Evolutionary conservation across 2,113 vertebrate genomes (phyloP).

Genomic region (Anolis sagrei): DNA sequence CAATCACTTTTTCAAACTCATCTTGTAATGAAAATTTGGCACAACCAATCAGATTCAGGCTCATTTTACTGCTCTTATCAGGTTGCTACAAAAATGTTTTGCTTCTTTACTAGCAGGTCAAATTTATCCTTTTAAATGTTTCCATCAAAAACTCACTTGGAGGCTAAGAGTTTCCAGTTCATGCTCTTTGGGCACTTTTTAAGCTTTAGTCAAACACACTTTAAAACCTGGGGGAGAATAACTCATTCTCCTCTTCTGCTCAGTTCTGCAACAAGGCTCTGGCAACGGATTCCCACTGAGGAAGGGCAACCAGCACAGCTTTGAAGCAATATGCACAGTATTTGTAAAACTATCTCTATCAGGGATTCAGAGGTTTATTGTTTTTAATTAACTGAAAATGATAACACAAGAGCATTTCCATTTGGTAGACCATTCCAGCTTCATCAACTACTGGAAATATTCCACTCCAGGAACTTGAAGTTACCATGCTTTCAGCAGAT

Average conservation of each 20-base stretch:
- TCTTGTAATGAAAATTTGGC: constrained; percentile 11
- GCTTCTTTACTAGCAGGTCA: constrained; percentile 49
- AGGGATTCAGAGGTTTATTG: constrained; percentile 69
- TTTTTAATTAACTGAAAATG: constrained; percentile 74
- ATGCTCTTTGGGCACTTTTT: constrained; percentile 27
- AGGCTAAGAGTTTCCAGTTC: constrained; percentile 49
- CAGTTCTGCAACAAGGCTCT: neutral
- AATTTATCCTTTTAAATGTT: constrained; percentile 34
- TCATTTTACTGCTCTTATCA: constrained; percentile 40
- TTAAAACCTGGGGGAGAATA: constrained; percentile 7
- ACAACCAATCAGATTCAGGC: constrained; percentile 31
- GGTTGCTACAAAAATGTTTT: constrained; percentile 49
- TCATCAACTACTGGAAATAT: constrained; percentile 64
- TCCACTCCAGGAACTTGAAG: constrained; percentile 66
- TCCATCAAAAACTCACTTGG: constrained; percentile 13
- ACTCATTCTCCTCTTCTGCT: neutral
- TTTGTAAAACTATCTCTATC: constrained; percentile 48
- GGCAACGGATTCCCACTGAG: constrained; percentile 10
- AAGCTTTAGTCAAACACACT: constrained; percentile 15
- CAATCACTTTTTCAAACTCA: constrained; percentile 22
- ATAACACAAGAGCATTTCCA: constrained; percentile 68
- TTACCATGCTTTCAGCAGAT: constrained; percentile 41
- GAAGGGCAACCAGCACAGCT: constrained; percentile 16
- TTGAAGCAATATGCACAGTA: neutral
- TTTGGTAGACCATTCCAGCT: constrained; percentile 57